A percentile compares a stretch with the other conserved stretches of the same genome.
Conservation (phyloP, 2,888 invertebrate species). For the Heliconius sara region DNA sequence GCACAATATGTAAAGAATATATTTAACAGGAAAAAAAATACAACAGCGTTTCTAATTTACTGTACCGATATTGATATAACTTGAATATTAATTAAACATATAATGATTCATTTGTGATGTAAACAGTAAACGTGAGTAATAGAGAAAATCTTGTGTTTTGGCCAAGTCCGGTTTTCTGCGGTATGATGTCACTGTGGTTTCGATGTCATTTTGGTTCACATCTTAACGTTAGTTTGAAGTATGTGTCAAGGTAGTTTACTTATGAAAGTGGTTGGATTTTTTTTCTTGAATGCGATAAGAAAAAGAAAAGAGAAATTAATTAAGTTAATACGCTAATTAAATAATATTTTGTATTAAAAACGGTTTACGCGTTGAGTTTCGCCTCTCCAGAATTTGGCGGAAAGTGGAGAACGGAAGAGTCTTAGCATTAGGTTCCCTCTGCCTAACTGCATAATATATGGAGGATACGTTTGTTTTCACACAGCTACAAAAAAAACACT, state of each 20-base stretch:
- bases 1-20: background rate
- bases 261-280: constrained; percentile 3
- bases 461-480: no score
- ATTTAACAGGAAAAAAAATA: background rate
- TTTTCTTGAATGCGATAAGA: background rate
- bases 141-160: constrained; percentile 42
- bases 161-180: constrained; percentile 38
- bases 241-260: constrained; percentile 43
- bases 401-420: background rate
- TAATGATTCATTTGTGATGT: constrained; percentile 45
- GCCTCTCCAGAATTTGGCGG: background rate
- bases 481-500: background rate
- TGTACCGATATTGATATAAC: constrained; percentile 30
- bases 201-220: constrained; percentile 41
- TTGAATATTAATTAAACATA: background rate
- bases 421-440: background rate
- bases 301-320: background rate
- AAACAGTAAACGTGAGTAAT: constrained; percentile 51
- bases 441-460: background rate
- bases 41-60: background rate
- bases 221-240: constrained; percentile 32
- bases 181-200: constrained; percentile 43
- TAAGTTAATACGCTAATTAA: background rate
- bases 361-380: no score
- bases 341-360: background rate